Conservation (phyloP, 2,797 vertebrate genomes). For the Crotalus adamanteus region DNA sequence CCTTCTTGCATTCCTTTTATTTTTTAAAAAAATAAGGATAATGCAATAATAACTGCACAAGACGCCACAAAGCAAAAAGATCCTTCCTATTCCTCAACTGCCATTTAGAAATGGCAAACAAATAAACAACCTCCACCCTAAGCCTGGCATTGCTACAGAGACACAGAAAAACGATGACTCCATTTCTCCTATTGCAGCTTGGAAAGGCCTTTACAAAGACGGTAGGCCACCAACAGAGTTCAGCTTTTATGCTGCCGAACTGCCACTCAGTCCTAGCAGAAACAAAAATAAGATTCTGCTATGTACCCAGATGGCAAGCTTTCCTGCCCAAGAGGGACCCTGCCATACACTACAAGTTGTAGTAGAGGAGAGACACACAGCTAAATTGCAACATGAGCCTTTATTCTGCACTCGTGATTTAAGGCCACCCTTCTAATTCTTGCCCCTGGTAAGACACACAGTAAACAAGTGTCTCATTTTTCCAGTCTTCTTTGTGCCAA, state of each 20-base stretch:
- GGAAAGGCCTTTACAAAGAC: background rate
- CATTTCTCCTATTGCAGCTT: background rate
- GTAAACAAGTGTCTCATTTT: background rate
- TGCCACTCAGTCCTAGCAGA: background rate
- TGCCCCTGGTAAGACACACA: background rate
- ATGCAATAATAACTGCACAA: background rate
- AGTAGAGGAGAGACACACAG: background rate
- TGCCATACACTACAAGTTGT: too few relatives aligned
- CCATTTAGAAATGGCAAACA: background rate
- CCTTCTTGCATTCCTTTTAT: background rate
- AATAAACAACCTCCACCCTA: background rate
- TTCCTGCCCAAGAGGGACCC: background rate
- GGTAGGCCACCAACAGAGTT: background rate
- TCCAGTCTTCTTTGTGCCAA: background rate
- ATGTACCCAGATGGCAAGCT: background rate
- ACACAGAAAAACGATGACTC: background rate
- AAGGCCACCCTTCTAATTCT: background rate
- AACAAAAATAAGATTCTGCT: background rate
- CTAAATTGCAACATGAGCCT: background rate
- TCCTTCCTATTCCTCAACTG: background rate
- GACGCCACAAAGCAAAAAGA: background rate
- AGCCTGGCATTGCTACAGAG: background rate
- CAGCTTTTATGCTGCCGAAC: background rate
- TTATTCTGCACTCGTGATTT: background rate
- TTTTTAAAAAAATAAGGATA: background rate